These are phyloP conservation scores for Nymphalis polychloros DNA, from an alignment of 2,888 invertebrate genomes.

Conservation along the genomic window DNA sequence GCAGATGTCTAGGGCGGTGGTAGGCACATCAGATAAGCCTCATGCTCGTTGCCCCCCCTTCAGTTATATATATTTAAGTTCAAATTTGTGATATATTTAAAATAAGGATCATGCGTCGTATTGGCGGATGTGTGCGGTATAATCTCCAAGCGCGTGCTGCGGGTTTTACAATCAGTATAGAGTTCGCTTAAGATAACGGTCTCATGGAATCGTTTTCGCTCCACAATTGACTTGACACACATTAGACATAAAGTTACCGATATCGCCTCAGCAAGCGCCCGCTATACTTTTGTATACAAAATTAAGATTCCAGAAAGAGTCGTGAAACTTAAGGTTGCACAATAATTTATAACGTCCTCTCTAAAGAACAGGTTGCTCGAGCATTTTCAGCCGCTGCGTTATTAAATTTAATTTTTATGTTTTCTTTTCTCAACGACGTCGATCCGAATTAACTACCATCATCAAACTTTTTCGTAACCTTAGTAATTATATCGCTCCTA, in stretches of 20 bases:
- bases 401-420: background rate
- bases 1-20: no score
- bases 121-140: background rate
- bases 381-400: background rate
- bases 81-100: no score
- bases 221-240: slow-evolving; percentile 39
- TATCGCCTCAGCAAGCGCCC: slow-evolving; percentile 29
- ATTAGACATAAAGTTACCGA: slow-evolving; percentile 35
- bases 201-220: slow-evolving; percentile 43
- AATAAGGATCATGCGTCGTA: no score
- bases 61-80: no score
- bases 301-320: background rate
- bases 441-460: background rate
- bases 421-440: background rate
- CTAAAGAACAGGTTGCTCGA: background rate
- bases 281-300: slow-evolving; percentile 16
- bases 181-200: slow-evolving; percentile 17
- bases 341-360: background rate
- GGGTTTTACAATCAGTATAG: background rate
- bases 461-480: background rate
- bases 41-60: no score
- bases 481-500: background rate
- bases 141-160: background rate
- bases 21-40: no score
- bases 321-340: background rate